Evolutionary conservation across 1,140 invertebrate species (phyloP), one percentile per base, ranked within the genome.

Genomic region (Euura saliciscinereae): DNA sequence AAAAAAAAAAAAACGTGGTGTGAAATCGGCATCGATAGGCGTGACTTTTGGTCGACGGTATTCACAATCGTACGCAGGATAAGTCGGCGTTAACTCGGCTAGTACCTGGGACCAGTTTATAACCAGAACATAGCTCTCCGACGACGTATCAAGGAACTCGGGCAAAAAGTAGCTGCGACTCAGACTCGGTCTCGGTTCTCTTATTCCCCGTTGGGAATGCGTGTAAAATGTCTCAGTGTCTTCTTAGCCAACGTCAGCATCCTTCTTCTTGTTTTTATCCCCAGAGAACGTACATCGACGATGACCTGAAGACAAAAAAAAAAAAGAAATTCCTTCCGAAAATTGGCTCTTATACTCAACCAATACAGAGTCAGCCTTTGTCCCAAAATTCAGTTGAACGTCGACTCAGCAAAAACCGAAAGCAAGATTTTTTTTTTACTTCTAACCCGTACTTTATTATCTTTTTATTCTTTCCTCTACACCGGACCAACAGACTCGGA

Each of bases 401-500:
- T 28, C 28, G 28, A 28, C 28, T 28, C 28, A 28, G 28, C 28
- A 28, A 28, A 28, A 28, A 28, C 28, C 28, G 28, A 28, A 28
- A 28, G 0, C 28, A 1, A 28, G 28, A 28, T 28, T 28, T 28
- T 28, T 28, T 28, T 28, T 28, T 28, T 28, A 28, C 0, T 28
- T 28, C 28, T 28, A n/a, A n/a, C n/a, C n/a, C n/a, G n/a, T 28
- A 28, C 28, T 28, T 28, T 28, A 28, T 28, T 28, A 28, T 28
- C 28, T 28, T 28, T 28, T 28, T 28, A 13, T 68, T 66, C 64
- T 8, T 42, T 64, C 68, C 68, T 75, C 44, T 70, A 13, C 71
- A 45, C 42, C 71, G 65, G 46, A 45, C 65, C 59, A 45, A 70
- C 65, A 69, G 45, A 68, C 69, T 68, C 11, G 69, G 69, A 28